Evolutionary conservation across 2,113 vertebrate genomes (phyloP).

Genomic region (Caloenas nicobarica): DNA sequence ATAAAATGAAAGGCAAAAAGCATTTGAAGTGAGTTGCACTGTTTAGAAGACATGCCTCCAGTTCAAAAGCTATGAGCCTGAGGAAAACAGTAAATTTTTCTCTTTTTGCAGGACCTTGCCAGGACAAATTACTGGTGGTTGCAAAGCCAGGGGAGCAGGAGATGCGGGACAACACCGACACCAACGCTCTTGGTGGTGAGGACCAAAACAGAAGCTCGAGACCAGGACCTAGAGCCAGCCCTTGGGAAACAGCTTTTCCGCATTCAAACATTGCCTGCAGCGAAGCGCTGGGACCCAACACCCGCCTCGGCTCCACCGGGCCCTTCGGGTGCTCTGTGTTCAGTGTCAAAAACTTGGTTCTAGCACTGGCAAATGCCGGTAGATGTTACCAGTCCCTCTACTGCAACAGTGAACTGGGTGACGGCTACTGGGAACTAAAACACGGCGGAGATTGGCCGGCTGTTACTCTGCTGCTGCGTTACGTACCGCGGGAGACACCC

Average conservation of each 20-base stretch:
- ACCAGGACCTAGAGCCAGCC: not conserved
- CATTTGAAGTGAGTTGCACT: slow-evolving; percentile 86
- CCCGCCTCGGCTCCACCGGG: too few relatives aligned
- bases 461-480: too few relatives aligned
- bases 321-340: accelerated
- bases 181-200: slow-evolving; percentile 5
- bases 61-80: slow-evolving; percentile 79
- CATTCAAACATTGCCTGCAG: slow-evolving; percentile 74
- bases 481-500: too few relatives aligned
- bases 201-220: slow-evolving; percentile 65
- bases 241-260: not conserved
- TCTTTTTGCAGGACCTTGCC: slow-evolving; percentile 67
- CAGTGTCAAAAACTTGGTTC: accelerated
- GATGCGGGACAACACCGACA: slow-evolving; percentile 66
- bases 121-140: slow-evolving; percentile 49
- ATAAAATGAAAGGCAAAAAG: slow-evolving; percentile 85
- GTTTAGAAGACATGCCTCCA: slow-evolving; percentile 83
- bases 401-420: not conserved
- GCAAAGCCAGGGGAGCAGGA: slow-evolving; percentile 68
- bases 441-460: too few relatives aligned
- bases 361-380: accelerated
- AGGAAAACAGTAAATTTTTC: slow-evolving; percentile 74
- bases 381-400: not conserved
- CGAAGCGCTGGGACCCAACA: not conserved
- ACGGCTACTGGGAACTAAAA: accelerated